Conservation (phyloP, 2,888 invertebrate genomes). For the Erebia aethiops region DNA sequence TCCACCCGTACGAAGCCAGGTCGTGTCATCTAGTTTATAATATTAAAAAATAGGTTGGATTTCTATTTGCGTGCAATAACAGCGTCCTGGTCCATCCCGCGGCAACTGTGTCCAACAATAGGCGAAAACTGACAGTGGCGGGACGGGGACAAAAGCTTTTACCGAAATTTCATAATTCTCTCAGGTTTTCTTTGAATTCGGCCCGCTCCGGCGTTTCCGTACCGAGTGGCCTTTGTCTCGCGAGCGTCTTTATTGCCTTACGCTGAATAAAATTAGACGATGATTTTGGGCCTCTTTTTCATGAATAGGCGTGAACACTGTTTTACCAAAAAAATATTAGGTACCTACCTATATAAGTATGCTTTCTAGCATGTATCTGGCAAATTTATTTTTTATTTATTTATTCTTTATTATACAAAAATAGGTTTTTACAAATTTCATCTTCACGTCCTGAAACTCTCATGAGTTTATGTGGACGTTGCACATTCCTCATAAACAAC, state of each 20-base stretch:
- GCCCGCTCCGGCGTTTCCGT: slow-evolving; percentile 15
- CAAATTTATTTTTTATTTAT: no score
- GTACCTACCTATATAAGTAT: no score
- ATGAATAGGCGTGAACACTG: background rate
- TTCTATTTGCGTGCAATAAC: background rate
- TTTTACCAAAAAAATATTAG: no score
- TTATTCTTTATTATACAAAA: no score
- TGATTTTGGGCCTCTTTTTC: slow-evolving; percentile 7
- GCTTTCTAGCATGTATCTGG: no score
- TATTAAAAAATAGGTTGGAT: no score
- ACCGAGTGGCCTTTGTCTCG: slow-evolving; percentile 13
- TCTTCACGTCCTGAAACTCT: no score
- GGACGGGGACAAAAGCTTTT: slow-evolving; percentile 17
- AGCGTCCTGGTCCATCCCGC: background rate
- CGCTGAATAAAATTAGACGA: slow-evolving; percentile 16
- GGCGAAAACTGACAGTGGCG: slow-evolving; percentile 19
- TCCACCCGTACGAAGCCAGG: no score
- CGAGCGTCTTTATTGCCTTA: slow-evolving; percentile 12
- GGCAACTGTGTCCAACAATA: slow-evolving; percentile 8
- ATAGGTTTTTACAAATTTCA: no score
- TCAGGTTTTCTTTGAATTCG: slow-evolving; percentile 22
- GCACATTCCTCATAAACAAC: no score
- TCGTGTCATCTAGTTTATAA: no score
- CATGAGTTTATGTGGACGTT: no score
- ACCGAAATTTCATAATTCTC: slow-evolving; percentile 21